Evolutionary conservation across 2,797 vertebrate genomes (phyloP), one percentile per base, ranked within the genome.

Genomic region (Manis pentadactyla): DNA sequence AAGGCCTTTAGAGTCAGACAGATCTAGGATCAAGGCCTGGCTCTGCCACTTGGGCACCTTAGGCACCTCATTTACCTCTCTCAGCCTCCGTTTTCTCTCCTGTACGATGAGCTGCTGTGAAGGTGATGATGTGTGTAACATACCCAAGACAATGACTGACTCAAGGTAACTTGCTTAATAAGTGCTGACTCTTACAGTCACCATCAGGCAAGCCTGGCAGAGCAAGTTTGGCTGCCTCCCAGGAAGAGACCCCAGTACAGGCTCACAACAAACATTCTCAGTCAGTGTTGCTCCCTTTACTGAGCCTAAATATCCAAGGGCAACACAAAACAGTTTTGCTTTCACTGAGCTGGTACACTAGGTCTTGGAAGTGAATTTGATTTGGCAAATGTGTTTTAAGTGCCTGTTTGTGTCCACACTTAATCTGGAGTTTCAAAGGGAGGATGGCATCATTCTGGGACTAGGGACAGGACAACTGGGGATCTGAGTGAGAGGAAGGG

Each of bases 391-490:
- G 61, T 73, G 86, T 63, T 87, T 21, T n/a, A 87, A 83, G 37
- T 34, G 23, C 37, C 64, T 64, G 5, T 73, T 89, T 84, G 14
- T 55, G 59, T 73, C 42, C 61, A 87, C 18, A 42, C 15, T 63
- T 96, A 61, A 42, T 86, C 69, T 53, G 27, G n/a, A 59, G 17
- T 69, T 74, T 87, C 86, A 73, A 46, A 53, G 23, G 61, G 71
- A 96, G 49, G 42, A 18, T 59, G 93, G 66, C 51, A 27, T 78
- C 93, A 95, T 77, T 90, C 81, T 87, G 82, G 49, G 69, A 37
- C 68, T 27, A 88, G 61, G 31, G 18, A 53, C 10, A 55, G 66
- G 42, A n/a, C 8, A 12, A 13, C 81, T 55, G 49, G 37, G 84
- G 96, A 49, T 74, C 68, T 66, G 61, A 71, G 39, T n/a, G 9